Percentiles rank a stretch among this genome's conserved stretches.
These are phyloP conservation scores for Meandrina meandrites DNA, from an alignment of 92 coral and sea anemone genomes.

Conservation along the genomic window DNA sequence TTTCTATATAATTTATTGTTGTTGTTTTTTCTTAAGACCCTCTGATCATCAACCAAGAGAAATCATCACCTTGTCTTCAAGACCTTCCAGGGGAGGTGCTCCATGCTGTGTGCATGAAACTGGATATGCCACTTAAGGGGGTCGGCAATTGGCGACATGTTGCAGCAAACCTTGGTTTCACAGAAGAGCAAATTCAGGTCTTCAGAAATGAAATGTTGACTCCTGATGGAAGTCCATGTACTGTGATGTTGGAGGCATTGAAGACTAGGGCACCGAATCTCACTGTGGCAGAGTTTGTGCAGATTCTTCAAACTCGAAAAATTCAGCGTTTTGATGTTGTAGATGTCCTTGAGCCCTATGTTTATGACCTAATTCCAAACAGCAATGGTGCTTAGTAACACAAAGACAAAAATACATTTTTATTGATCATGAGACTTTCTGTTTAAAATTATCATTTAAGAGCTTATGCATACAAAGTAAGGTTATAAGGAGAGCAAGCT, in stretches of 20 bases:
- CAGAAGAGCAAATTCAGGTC: constrained; percentile 9
- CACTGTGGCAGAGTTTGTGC: constrained; percentile 60
- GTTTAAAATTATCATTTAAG: too few relatives aligned
- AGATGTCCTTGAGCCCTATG: constrained; percentile 9
- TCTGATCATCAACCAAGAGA: constrained; percentile 9
- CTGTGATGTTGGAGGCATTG: constrained; percentile 38
- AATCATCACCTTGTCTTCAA: constrained; percentile 13
- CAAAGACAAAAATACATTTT: too few relatives aligned
- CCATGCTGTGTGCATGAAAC: constrained; percentile 30
- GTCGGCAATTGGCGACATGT: constrained; percentile 58
- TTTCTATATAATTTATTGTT: neutral
- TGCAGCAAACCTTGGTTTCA: constrained; percentile 33
- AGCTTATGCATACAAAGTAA: too few relatives aligned
- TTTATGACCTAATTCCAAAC: neutral
- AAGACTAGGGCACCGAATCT: constrained; percentile 21
- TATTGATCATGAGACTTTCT: too few relatives aligned
- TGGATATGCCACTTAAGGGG: constrained; percentile 38
- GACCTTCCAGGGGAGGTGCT: constrained; percentile 41
- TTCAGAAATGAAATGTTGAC: constrained; percentile 36
- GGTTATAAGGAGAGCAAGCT: too few relatives aligned
- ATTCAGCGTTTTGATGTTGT: constrained; percentile 43
- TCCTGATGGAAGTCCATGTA: constrained; percentile 55
- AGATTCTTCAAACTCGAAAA: constrained; percentile 46
- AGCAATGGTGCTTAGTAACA: neutral
- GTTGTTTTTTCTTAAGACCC: constrained; percentile 16